Evolutionary conservation across 2,113 vertebrate species (phyloP), one percentile per base, ranked within the genome.

Genomic region (Ammospiza caudacuta): DNA sequence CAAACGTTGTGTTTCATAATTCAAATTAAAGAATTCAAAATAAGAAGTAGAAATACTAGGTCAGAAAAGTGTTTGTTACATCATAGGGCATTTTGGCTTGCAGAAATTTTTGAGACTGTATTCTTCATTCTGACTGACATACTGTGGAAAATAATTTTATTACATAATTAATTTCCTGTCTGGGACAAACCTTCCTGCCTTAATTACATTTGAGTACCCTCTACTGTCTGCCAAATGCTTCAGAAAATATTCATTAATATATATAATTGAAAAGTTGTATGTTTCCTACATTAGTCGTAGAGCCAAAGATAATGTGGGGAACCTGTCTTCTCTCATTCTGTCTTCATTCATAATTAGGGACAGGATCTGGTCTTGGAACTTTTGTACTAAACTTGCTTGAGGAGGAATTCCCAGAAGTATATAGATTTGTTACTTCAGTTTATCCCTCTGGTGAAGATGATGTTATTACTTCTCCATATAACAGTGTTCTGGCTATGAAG

Each of bases 391-490:
- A 97, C 76, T 94, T 99, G 29, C 98, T 99, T 63, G 98, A 99
- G 92, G 99, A 99, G 9, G 99, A 99, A 96, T 99, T 99, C 83
- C 99, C 99, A 28, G 99, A 99, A 87, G 99, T 99, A 16, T 99
- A 98, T 88, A 98, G 99, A 92, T 98, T 99, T 35, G 99, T 99
- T 69, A 99, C 99, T 49, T 98, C 99, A 15, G 90, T 99, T 89
- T 99, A 98, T 95, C 99, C 99, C 8, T 99, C 99, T 28, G 96
- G 96, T 31, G 99, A 99, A 83, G 99, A 99, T 74, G 99, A 99
- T 89, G 99, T 99, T 87, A 97, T 99, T 96, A 99, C 99, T 15
- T 99, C 99, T 55, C 99, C 99, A 4, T 99, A 99, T 91, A 99
- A 99, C 97, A 99, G 98, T 61, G 97, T 99, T 33, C 98, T 99